A percentile compares a stretch with the other conserved stretches of the same genome.
Conservation (phyloP, 1,140 invertebrate genomes). For the Ruditapes philippinarum region DNA sequence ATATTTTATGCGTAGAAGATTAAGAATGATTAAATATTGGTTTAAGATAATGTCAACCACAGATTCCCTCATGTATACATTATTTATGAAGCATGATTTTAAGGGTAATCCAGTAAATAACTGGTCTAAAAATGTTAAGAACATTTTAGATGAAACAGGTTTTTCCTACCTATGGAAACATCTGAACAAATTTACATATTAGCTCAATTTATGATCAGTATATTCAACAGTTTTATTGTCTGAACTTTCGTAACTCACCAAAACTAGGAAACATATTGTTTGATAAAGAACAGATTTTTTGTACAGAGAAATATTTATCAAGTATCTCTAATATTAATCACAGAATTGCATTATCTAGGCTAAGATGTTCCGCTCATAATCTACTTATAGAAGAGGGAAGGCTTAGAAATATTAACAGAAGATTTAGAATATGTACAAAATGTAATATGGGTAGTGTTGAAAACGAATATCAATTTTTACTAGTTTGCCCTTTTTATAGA, state of each 20-base stretch:
- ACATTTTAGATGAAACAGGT: neutral
- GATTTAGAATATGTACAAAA: slow-evolving; percentile 7
- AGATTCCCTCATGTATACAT: neutral
- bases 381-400: slow-evolving; percentile 23
- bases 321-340: neutral
- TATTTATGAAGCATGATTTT: neutral
- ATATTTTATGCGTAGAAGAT: neutral
- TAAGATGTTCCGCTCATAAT: slow-evolving; percentile 39
- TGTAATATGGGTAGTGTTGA: slow-evolving; percentile 37
- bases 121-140: neutral
- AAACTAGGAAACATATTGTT: neutral
- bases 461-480: slow-evolving; percentile 53
- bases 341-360: neutral
- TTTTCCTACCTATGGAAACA: neutral
- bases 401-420: slow-evolving; percentile 4
- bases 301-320: neutral
- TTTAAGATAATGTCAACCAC: no score
- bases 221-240: neutral
- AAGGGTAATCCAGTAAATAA: neutral
- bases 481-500: slow-evolving; percentile 49
- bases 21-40: neutral
- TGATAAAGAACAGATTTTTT: neutral
- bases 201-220: slow-evolving; percentile 15
- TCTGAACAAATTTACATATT: neutral
- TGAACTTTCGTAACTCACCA: neutral